Conservation (phyloP, 2,113 vertebrate genomes). For the Onychostoma macrolepis region DNA sequence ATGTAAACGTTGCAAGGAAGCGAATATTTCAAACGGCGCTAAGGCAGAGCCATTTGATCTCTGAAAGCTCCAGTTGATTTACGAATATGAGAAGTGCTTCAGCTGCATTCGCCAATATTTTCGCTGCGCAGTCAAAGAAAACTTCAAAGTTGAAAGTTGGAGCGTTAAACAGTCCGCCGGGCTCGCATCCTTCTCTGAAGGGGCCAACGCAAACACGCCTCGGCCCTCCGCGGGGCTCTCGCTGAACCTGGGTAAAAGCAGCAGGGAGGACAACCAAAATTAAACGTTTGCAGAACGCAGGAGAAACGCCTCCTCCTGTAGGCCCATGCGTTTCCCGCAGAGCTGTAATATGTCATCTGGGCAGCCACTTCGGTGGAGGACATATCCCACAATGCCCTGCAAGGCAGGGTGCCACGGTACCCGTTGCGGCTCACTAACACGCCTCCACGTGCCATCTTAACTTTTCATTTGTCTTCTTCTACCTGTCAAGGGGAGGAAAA, state of each 20-base stretch:
- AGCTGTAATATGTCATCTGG: constrained; percentile 66
- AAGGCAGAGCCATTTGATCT: constrained; percentile 22
- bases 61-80: constrained; percentile 22
- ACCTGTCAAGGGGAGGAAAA: constrained; percentile 46
- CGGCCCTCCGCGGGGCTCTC: constrained; percentile 52
- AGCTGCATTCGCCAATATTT: constrained; percentile 6
- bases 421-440: constrained; percentile 62
- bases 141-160: constrained; percentile 28
- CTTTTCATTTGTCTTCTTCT: constrained; percentile 69
- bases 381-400: constrained; percentile 67
- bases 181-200: constrained; percentile 42
- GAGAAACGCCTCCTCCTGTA: constrained; percentile 48
- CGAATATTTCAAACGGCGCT: constrained; percentile 17
- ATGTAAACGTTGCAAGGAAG: constrained; percentile 25
- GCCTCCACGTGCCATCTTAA: constrained; percentile 67
- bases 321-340: constrained; percentile 53
- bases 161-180: constrained; percentile 27
- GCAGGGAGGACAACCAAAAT: constrained; percentile 63
- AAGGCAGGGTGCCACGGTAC: constrained; percentile 56
- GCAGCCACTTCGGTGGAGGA: constrained; percentile 47
- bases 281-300: constrained; percentile 58
- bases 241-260: constrained; percentile 59
- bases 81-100: not conserved
- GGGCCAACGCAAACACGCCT: constrained; percentile 56
- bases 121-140: constrained; percentile 16